Base-by-base conservation (phyloP, 2,888 invertebrate genomes). In the Saturnia japonica region DNA sequence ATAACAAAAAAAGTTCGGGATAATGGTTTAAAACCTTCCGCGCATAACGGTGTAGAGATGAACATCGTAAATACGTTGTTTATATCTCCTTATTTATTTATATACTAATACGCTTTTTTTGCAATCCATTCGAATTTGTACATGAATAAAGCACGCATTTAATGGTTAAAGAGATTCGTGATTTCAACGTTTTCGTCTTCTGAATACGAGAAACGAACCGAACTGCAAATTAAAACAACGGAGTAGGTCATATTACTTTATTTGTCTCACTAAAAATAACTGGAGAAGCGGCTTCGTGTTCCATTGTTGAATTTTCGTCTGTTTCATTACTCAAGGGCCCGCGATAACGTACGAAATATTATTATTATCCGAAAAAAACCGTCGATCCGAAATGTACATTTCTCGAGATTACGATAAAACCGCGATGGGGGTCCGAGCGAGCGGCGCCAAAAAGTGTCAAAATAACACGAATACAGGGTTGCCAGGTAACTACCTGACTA, bases 381-480 rank as follows among this genome's bases (percentile, higher is more conserved):
- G 34, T 57, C 68, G 42, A 71, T 72, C 72, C 74, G 75, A 82
- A 83, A 81, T 80, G 79, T 76, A 83, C 82, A 86, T 83, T 80
- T 82, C 75, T 70, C 69, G 57, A 86, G 85, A 88, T 87, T 82
- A 80, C 84, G 87, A 88, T 88, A 88, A 85, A 76, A 71, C 73
- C 78, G 72, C 80, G 78, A 82, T 80, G 78, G 88, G 88, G 82
- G 82, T 80, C 76, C 76, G 68, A 71, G 74, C 72, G 9, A 74
- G 74, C 80, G 86, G 84, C 87, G 85, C 86, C 85, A 86, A 86
- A 88, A 87, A 85, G 79, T 85, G 85, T 82, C 83, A 87, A 87
- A 86, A 87, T 86, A 72, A 78, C 78, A 79, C 78, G 78, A 78
- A 71, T 68, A 51, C 74, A 75, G 72, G 72, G 54, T 66, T 42